Conservation (phyloP, 2,888 invertebrate species). For the Hololepta plana region DNA sequence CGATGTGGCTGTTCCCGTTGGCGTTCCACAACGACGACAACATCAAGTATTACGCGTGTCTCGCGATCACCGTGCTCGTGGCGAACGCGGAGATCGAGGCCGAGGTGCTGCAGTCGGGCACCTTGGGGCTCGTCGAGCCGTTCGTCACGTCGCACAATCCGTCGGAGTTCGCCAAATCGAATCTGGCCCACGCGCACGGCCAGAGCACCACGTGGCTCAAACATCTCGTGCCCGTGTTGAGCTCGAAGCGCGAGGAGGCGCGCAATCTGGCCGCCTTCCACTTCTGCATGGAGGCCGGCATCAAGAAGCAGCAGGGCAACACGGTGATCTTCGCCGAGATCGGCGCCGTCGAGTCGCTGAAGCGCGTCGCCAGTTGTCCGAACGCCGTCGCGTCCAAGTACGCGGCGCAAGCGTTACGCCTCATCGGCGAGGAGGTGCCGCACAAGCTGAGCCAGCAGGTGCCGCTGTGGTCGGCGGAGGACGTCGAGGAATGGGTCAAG, state of each 20-base stretch:
- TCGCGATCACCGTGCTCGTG: constrained; percentile 90
- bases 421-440: constrained; percentile 93
- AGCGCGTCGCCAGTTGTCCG: constrained; percentile 92
- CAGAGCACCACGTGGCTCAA: constrained; percentile 92
- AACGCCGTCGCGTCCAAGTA: constrained; percentile 96
- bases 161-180: constrained; percentile 83
- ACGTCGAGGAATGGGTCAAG: constrained; percentile 95
- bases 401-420: constrained; percentile 76
- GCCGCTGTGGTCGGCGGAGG: constrained; percentile 91
- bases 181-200: constrained; percentile 84
- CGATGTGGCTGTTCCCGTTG: constrained; percentile 93
- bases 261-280: constrained; percentile 95
- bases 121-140: constrained; percentile 88
- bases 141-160: constrained; percentile 92
- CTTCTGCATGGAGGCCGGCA: constrained; percentile 97
- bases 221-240: constrained; percentile 81
- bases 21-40: constrained; percentile 95
- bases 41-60: constrained; percentile 94
- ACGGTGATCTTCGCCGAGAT: constrained; percentile 86
- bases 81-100: constrained; percentile 97
- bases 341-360: constrained; percentile 86
- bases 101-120: constrained; percentile 90
- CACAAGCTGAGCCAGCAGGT: constrained; percentile 97
- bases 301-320: constrained; percentile 85
- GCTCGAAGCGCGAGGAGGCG: constrained; percentile 90